phyloP scores from a whole-genome alignment of 2,888 invertebrate genomes.

The Limnephilus auricula region DNA sequence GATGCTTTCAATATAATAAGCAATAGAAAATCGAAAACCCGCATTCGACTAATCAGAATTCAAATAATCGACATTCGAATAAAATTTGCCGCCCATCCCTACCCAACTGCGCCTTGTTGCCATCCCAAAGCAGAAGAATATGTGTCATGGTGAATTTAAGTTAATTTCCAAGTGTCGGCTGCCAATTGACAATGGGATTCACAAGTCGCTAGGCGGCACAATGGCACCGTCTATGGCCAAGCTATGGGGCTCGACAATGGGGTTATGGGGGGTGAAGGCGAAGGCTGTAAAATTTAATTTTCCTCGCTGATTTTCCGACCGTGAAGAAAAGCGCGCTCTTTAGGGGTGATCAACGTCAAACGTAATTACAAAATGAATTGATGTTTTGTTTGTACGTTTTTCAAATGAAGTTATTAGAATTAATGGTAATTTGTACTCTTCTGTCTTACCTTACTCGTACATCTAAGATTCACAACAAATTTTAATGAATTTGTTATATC shows the following conservation, averaged over 20 bases:
- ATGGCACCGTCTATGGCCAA: constrained; percentile 2
- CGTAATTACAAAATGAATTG: neutral
- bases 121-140: constrained; percentile 33
- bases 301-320: constrained; percentile 60
- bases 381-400: neutral
- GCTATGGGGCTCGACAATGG: constrained; percentile 33
- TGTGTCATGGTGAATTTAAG: constrained; percentile 62
- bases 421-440: too few relatives aligned
- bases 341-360: constrained; percentile 12
- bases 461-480: too few relatives aligned
- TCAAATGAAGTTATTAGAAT: neutral
- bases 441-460: too few relatives aligned
- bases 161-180: constrained; percentile 59
- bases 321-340: constrained; percentile 51
- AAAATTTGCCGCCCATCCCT: neutral
- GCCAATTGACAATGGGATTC: constrained; percentile 63
- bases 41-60: too few relatives aligned
- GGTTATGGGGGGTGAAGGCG: constrained; percentile 24
- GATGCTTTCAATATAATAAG: too few relatives aligned
- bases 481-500: too few relatives aligned
- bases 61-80: neutral
- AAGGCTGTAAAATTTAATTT: constrained; percentile 60
- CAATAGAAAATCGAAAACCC: too few relatives aligned
- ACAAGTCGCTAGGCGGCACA: constrained; percentile 45
- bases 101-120: neutral